Conservation (phyloP, 1,140 invertebrate genomes). For the Chionoecetes opilio region DNA sequence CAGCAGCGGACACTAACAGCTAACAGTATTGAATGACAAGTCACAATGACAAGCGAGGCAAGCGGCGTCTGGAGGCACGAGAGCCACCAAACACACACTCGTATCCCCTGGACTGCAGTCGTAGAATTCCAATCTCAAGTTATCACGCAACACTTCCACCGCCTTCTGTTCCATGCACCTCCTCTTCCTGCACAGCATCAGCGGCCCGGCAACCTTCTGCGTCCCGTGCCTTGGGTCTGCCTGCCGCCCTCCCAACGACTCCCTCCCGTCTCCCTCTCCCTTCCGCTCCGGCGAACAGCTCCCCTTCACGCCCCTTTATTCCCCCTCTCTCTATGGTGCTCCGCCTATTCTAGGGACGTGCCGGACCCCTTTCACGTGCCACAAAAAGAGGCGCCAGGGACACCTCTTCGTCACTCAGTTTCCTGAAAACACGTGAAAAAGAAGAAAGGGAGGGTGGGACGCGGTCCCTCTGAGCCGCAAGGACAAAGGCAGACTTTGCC, state of each 20-base stretch:
- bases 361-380: neutral
- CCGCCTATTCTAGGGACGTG: slow-evolving; percentile 14
- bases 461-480: neutral
- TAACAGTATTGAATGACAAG: too few relatives aligned
- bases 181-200: neutral
- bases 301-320: neutral
- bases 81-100: too few relatives aligned
- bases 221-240: neutral
- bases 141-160: neutral
- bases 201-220: neutral
- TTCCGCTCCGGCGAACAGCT: neutral
- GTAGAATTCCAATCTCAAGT: too few relatives aligned
- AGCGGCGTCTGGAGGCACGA: too few relatives aligned
- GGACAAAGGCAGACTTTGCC: neutral
- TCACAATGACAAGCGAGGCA: too few relatives aligned
- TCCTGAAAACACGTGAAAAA: slow-evolving; percentile 36
- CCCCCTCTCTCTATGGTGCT: neutral
- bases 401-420: slow-evolving; percentile 44
- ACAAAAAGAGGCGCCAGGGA: slow-evolving; percentile 43
- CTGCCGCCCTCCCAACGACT: neutral
- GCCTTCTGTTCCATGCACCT: neutral
- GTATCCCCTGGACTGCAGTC: too few relatives aligned
- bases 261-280: too few relatives aligned
- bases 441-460: slow-evolving; percentile 2
- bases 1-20: too few relatives aligned